Conservation (phyloP, 1,140 invertebrate genomes). For the Megalonaias nervosa region DNA sequence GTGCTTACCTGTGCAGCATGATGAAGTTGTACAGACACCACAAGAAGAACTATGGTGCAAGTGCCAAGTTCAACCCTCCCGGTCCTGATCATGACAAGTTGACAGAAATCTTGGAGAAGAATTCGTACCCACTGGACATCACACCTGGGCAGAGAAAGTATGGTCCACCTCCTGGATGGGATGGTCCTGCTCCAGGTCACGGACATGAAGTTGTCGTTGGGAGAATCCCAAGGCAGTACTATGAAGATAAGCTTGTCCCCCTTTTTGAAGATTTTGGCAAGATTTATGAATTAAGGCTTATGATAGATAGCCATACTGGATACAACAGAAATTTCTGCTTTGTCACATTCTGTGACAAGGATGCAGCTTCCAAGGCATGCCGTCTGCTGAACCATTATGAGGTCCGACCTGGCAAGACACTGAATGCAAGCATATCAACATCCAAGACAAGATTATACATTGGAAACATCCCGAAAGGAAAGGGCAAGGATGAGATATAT, state of each 20-base stretch:
- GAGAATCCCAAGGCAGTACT: conserved; percentile 83
- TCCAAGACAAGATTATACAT: conserved; percentile 22
- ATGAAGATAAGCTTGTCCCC: conserved; percentile 86
- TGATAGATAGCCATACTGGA: conserved; percentile 87
- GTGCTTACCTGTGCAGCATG: no score
- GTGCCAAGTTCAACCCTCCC: no score
- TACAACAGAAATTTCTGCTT: conserved; percentile 86
- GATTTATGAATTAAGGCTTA: conserved; percentile 84
- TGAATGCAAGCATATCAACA: conserved; percentile 23
- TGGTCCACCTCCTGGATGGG: conserved; percentile 72
- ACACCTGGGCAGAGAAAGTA: conserved; percentile 75
- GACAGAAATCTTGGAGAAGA: no score
- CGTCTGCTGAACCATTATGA: no score
- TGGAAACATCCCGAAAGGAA: conserved; percentile 25
- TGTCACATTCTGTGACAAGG: conserved; percentile 78
- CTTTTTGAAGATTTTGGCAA: conserved; percentile 76
- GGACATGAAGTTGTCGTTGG: conserved; percentile 84
- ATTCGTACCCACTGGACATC: no score
- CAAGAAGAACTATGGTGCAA: no score
- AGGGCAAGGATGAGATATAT: background rate
- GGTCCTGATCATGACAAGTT: no score
- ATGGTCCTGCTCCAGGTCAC: conserved; percentile 55
- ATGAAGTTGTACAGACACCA: no score
- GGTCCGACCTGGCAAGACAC: background rate
- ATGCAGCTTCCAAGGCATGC: conserved; percentile 75